Evolutionary conservation across 2,888 invertebrate genomes (phyloP), one percentile per base, ranked within the genome.

Genomic region (Trachelus troglodyta): DNA sequence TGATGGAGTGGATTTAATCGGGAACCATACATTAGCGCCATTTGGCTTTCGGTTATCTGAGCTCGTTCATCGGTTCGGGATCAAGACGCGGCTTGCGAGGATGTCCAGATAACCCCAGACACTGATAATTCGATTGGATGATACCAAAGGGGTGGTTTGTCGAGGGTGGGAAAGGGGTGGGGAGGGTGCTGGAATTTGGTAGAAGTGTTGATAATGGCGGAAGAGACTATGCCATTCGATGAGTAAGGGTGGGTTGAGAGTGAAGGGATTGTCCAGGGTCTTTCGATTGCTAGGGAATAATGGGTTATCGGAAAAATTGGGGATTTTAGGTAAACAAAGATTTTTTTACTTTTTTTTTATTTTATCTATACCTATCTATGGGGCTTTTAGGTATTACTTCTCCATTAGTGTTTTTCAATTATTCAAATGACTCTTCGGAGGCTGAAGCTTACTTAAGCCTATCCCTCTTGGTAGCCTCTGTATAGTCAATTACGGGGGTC

Each of bases 371-470:
- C 40, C 1, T 23, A 9, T 23, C 40, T 56, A 56, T 15, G 40
- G 1, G 23, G 40, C 40, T 23, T 23, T 31, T 71, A 1, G 71
- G 31, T 71, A 30, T 31, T 71, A 71, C 12, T 71, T 74, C 35
- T 80, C 69, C 74, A 76, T 80, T 80, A 80, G 80, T 23, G 79
- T 77, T 76, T 71, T n/a, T 69, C 77, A 81, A 81, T 81, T 79
- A 80, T 80, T 80, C 80, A 81, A 79, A 81, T 77, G 77, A 77
- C 76, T 77, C 77, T 79, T 79, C 71, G 79, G 68, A 77, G 56
- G 77, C 79, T 80, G 79, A 81, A 79, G 77, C 76, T 79, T 76
- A 75, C 35, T 74, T 81, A 81, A 75, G 80, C 78, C 81, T 78
- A 77, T 79, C 76, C 77, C 77, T 75, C 79, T 77, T 77, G 76